Base-by-base conservation (phyloP, 2,888 invertebrate species). In the Latrodectus hesperus region DNA sequence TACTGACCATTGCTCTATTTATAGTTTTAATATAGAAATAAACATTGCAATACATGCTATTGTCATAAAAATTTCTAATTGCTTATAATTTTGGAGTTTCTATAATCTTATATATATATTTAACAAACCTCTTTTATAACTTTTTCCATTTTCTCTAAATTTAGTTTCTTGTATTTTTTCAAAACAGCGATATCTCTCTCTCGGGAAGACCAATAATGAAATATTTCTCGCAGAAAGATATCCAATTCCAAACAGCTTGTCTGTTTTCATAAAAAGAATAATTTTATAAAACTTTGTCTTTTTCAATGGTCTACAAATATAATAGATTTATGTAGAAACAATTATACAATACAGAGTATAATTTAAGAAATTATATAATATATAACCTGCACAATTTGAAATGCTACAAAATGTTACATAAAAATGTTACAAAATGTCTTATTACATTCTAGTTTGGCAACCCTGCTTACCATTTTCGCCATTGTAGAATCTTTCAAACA, bases 101-200 rank as follows among this genome's bases (percentile, higher is more conserved):
- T 12, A 9, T n/a, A 52, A 9, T 11, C 8, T 11, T 14, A 12
- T 14, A 11, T 14, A 9, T 22, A 10, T 52, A 8, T 60, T 51
- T 72, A 22, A 67, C 72, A 67, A 26, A 87, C 86, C 55, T 75
- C 12, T 26, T 81, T 77, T 2, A 53, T 17, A 49, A 77, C 60
- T 51, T 64, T 81, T n/a, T 72, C n/a, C 9, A 87, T 81, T 71
- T 80, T 87, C 53, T 77, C 73, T 38, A 82, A 51, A 67, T 87
- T 87, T 4, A 87, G 22, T 49, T 67, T 72, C 55, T 71, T 53
- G 16, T 60, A 87, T 26, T 87, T 87, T 22, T 82, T 72, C 67
- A 81, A 67, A 9, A 87, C n/a, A 9, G 70, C 55, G 9, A 81
- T 64, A 12, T 87, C 77, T 49, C 86, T 87, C 9, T 81, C 60